These are phyloP conservation scores for Noctua pronuba DNA, from an alignment of 2,888 invertebrate genomes.

Conservation along the genomic window DNA sequence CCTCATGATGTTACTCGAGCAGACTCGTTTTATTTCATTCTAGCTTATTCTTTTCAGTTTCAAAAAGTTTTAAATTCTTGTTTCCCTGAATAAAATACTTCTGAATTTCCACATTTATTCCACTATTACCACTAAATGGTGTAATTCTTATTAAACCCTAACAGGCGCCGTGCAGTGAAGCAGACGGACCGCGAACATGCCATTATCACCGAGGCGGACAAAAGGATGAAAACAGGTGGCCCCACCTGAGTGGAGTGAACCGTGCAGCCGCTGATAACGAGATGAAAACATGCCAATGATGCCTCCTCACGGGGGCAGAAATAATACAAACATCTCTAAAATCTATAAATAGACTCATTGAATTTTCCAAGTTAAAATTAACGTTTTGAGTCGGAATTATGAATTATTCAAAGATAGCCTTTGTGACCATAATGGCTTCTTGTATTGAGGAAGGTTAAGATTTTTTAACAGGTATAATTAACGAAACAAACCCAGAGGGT, in stretches of 20 bases:
- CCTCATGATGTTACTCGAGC: neutral
- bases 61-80: neutral
- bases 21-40: neutral
- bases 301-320: conserved; percentile 32
- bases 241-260: conserved; percentile 62
- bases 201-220: conserved; percentile 57
- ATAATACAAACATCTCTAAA: conserved; percentile 42
- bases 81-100: neutral
- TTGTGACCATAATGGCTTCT: neutral
- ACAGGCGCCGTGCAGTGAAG: conserved; percentile 42
- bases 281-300: conserved; percentile 57
- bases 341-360: conserved; percentile 16
- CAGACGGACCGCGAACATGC: conserved; percentile 50
- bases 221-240: conserved; percentile 63
- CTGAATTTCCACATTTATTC: neutral
- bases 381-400: neutral
- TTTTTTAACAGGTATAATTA: neutral
- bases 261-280: conserved; percentile 65
- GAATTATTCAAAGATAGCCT: neutral
- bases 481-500: neutral
- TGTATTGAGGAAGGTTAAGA: neutral
- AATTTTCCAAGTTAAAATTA: conserved; percentile 14
- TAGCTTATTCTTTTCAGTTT: neutral
- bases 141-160: conserved; percentile 54
- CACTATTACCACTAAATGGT: conserved; percentile 49